phyloP scores from a whole-genome alignment of 1,140 invertebrate species.

The Pogonognathellus flavescens region DNA sequence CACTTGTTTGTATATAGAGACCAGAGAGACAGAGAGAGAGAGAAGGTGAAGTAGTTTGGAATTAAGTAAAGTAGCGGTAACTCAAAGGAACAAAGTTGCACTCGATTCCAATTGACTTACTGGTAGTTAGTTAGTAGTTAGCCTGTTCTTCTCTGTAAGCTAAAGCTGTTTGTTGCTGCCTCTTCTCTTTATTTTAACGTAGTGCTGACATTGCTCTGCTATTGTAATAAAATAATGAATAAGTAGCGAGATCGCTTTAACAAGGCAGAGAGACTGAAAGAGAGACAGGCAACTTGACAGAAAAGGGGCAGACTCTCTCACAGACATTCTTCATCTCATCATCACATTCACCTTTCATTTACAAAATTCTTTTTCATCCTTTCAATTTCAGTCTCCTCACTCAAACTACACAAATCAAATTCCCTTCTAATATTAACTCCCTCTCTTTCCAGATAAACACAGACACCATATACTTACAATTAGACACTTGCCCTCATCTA shows the following conservation, averaged over 20 bases:
- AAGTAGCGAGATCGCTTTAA: not conserved
- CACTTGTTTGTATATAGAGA: not conserved
- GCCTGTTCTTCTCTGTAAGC: not conserved
- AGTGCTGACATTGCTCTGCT: not conserved
- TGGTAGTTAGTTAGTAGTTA: too few species aligned
- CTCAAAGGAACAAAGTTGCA: not conserved
- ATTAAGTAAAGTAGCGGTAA: slow-evolving; percentile 9
- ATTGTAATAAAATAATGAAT: not conserved
- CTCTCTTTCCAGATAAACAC: not conserved
- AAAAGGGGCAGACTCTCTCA: slow-evolving; percentile 8
- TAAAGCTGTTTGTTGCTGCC: not conserved
- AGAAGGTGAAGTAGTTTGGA: not conserved
- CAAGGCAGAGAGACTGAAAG: not conserved
- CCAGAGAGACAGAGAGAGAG: too few species aligned
- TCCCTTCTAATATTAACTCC: not conserved
- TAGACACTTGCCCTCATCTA: too few species aligned
- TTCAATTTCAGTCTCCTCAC: not conserved
- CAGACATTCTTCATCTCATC: slow-evolving; percentile 4
- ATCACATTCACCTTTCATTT: slow-evolving; percentile 12
- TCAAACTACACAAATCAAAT: not conserved
- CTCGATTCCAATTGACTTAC: not conserved
- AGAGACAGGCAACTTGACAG: slow-evolving; percentile 9
- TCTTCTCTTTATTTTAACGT: not conserved
- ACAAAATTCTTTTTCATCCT: not conserved
- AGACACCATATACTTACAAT: not conserved